Base-by-base conservation (phyloP, 2,113 vertebrate genomes). In the Electrona antarctica region DNA sequence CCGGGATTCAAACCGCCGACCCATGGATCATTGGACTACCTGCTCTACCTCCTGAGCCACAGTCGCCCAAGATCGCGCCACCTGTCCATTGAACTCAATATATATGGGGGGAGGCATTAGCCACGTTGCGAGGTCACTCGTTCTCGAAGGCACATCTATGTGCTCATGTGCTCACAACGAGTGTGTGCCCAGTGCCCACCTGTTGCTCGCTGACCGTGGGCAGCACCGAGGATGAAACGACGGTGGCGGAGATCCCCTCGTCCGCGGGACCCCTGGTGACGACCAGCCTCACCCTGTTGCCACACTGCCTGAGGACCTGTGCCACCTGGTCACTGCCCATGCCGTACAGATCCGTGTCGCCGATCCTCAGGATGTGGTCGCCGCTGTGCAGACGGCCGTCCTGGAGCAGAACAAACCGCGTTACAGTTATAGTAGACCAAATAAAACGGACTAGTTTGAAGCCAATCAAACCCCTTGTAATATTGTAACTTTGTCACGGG, bases 271-370 rank as follows among this genome's bases (percentile, higher is more conserved):
- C 95, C 85, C 96, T 94, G 62, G 97, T 96, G 29, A 98, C 94
- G 63, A 97, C 92, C 76, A 98, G 79, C 75, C 94, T 96, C 63
- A 98, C 95, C 73, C 92, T 82, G 60, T 96, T 97, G 57, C 97
- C 97, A 77, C 97, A 98, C 64, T 97, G 97, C 77, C 97, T 90
- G 13, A 98, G 93, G 60, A 98, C 97, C 73, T 97, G 96, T 0
- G 97, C 97, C 78, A 98, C 97, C 82, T 98, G 97, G 59, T 98
- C 97, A 69, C 96, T 98, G 88, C 95, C 96, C 96, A 98, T 97
- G 64, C 96, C 95, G 61, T 90, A 73, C 41, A 98, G 86, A 76
- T 98, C 97, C 0, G 97, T 98, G 68, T 96, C 96, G 13, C 95
- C 96, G 3, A 98, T 98, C 86, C 95, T 94, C 71, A 98, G 81